Evolutionary conservation across 2,113 vertebrate species (phyloP).

Genomic region (Passer montanus): DNA sequence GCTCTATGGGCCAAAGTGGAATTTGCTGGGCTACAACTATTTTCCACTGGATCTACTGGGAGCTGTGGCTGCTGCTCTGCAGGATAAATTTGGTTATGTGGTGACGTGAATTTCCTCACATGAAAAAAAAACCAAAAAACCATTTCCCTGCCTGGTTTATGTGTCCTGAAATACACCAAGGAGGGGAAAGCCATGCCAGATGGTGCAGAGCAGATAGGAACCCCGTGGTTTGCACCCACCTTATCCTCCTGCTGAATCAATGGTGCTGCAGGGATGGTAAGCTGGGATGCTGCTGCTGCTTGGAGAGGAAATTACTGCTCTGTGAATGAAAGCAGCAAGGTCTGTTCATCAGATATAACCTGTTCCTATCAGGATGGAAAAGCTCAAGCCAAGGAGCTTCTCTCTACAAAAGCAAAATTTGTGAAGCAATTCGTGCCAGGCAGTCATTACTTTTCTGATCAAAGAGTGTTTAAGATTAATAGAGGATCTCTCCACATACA

Average conservation of each 20-base stretch:
- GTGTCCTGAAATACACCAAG: neutral
- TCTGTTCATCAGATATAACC: conserved; percentile 17
- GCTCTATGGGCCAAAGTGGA: neutral
- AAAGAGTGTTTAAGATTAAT: conserved; percentile 18
- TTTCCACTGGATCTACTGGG: conserved; percentile 25
- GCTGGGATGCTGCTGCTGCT: neutral
- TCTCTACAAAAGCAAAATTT: conserved; percentile 37
- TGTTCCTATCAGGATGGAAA: conserved; percentile 14
- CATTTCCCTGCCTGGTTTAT: neutral
- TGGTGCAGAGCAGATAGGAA: neutral
- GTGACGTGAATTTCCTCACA: neutral
- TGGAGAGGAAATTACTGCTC: neutral
- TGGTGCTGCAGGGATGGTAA: neutral
- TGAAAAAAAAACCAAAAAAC: neutral
- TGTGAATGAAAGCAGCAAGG: neutral
- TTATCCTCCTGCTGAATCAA: neutral
- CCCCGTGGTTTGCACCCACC: neutral
- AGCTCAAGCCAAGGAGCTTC: conserved; percentile 18
- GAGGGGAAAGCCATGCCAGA: neutral
- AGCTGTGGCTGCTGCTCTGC: neutral
- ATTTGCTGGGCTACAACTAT: neutral
- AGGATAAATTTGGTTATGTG: neutral
- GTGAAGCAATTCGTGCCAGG: conserved; percentile 31
- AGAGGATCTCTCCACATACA: neutral
- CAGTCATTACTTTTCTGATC: conserved; percentile 33